A percentile compares a stretch with the other conserved stretches of the same genome.
Evolutionary conservation across 2,888 invertebrate genomes (phyloP).

Genomic region (Oxycera nigricornis): DNA sequence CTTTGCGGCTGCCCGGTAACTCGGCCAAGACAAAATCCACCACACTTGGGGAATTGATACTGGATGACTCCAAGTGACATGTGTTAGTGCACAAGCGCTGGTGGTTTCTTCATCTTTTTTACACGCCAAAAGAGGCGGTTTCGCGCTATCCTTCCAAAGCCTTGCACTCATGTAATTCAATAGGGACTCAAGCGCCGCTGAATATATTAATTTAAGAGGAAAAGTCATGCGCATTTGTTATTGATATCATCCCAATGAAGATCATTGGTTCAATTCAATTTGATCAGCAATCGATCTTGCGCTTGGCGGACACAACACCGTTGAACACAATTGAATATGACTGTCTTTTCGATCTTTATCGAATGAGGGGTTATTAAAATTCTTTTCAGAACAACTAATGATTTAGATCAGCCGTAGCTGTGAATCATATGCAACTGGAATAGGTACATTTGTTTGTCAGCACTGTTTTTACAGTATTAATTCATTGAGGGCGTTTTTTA

Average conservation of each 20-base stretch:
- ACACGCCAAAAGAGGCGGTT: conserved; percentile 39
- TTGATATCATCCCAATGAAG: conserved; percentile 44
- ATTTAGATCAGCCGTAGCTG: neutral
- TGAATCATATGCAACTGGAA: too few species aligned
- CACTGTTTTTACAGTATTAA: too few species aligned
- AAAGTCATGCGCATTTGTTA: conserved; percentile 47
- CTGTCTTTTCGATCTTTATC: conserved; percentile 18
- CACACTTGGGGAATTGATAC: conserved; percentile 40
- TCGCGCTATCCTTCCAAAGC: neutral
- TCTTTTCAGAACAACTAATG: neutral
- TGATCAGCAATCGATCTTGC: conserved; percentile 38
- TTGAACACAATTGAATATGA: conserved; percentile 14
- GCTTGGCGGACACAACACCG: conserved; percentile 2
- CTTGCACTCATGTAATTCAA: conserved; percentile 45
- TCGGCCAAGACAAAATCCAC: conserved; percentile 29
- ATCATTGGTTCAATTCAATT: conserved; percentile 43
- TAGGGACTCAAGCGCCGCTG: conserved; percentile 47
- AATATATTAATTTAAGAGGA: conserved; percentile 47
- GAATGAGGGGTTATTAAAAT: conserved; percentile 14
- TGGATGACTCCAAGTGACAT: conserved; percentile 24
- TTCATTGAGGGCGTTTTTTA: too few species aligned
- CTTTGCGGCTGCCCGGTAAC: conserved; percentile 19
- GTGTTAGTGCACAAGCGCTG: conserved; percentile 18
- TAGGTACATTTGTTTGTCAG: too few species aligned
- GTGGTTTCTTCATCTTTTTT: conserved; percentile 29